Evolutionary conservation across 2,888 invertebrate genomes (phyloP), one percentile per base, ranked within the genome.

Genomic region (Pandemis corylana): DNA sequence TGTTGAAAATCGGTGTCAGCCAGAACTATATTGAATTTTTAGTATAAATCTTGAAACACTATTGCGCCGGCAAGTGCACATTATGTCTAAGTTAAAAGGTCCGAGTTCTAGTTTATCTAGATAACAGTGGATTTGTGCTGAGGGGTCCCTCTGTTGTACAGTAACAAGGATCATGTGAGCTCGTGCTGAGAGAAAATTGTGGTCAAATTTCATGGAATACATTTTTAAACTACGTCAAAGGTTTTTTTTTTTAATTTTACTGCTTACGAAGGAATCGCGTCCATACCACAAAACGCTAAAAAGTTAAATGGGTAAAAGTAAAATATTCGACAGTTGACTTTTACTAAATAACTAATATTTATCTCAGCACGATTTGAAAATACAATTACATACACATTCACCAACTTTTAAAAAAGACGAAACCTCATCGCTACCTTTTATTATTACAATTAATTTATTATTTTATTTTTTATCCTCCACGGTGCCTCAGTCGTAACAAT

Each of bases 81-180:
- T 64, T 71, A 76, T 15, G 28, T 53, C 62, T 66, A 68, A 28
- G 13, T 66, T 75, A 80, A 76, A 76, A 77, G 53, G 78, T 79
- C 80, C 78, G 77, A 76, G 74, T 70, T 72, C 63, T 73, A 73
- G 77, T 78, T 72, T 76, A 79, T 73, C 73, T 76, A 74, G 72
- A 61, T 76, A 79, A 81, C 80, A 81, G 76, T 80, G 78, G 78
- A 76, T 80, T 90, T 90, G 91, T 90, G 90, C 89, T 87, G 89
- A 89, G 87, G 86, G 88, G 89, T 89, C 89, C 90, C 89, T 87
- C 84, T 83, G 84, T 85, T 70, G 15, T 53, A 64, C 42, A 66
- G 15, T 66, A 9, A 65, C 46, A 28, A 36, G 69, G 53, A 64
- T 66, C 49, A 62, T 70, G 53, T 67, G 56, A 28, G 65, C 75